Evolutionary conservation across 2,888 invertebrate genomes (phyloP), one percentile per base, ranked within the genome.

Genomic region (Zaprionus obscuricornis): DNA sequence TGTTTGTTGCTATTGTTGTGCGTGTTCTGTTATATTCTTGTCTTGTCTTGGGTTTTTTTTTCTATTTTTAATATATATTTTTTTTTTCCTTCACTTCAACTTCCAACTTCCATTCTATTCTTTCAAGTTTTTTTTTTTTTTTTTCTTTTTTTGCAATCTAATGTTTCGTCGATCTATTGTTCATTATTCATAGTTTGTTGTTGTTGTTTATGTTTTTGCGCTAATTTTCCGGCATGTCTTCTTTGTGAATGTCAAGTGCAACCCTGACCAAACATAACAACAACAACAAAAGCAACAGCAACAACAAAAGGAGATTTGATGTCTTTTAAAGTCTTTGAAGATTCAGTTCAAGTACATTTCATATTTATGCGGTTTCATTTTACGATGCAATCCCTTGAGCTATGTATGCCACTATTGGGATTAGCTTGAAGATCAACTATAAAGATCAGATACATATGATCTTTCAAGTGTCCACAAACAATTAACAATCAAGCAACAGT

Each of bases 81-180:
- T n/a, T n/a, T 50, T 18, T 50, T 50, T 37, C 49, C 74, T 56
- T 43, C 69, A 54, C 55, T 63, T 69, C 66, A 75, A 63, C 63
- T n/a, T 65, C 55, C 49, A 56, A 65, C 62, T 57, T 52, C 63
- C 47, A 65, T 60, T 81, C 74, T 81, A 78, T 84, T 78, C 74
- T 77, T 55, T 34, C 40, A 43, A 58, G 66, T 78, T 73, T 77
- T 54, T n/a, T n/a, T 60, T 81, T 70, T 81, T 84, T 84, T 78
- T 70, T 77, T 55, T 34, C 40, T 40, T 58, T 66, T 78, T 73
- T 77, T 54, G 82, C 85, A 59, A 70, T 62, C 69, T 59, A 27
- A 81, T 64, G 74, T 77, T 84, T 73, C 60, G 57, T 31, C 27
- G 34, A 43, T 16, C 37, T 55, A 60, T 31, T 46, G 29, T 40